Percentiles rank a stretch among this genome's conserved stretches.
Conservation (phyloP, 2,888 invertebrate genomes). For the Agrotis exclamationis region DNA sequence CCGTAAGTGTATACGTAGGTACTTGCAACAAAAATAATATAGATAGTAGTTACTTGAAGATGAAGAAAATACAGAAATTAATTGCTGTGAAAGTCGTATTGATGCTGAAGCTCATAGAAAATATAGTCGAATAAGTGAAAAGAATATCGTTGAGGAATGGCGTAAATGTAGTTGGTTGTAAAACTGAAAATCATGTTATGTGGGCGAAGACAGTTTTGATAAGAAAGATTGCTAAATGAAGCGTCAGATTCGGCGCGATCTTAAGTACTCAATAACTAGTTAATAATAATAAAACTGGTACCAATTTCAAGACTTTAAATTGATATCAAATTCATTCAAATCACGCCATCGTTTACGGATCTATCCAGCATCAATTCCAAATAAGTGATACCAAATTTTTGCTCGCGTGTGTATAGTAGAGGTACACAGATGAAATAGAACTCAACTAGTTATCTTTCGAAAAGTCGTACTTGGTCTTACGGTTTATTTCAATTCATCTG, state of each 20-base stretch:
- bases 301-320: too few species aligned
- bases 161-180: neutral
- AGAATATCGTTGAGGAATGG: neutral
- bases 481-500: neutral
- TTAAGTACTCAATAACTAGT: too few species aligned
- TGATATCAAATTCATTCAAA: too few species aligned
- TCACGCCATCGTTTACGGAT: too few species aligned
- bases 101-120: neutral
- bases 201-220: neutral
- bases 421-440: neutral
- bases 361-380: too few species aligned
- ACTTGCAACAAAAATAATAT: neutral
- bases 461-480: neutral
- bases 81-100: neutral
- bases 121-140: neutral
- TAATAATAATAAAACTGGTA: too few species aligned
- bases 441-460: neutral
- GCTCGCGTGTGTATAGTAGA: too few species aligned
- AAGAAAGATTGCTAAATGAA: neutral
- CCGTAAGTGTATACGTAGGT: neutral
- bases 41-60: neutral
- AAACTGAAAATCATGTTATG: neutral
- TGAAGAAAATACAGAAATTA: too few species aligned
- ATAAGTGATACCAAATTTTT: too few species aligned
- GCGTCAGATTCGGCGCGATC: too few species aligned